A percentile compares a stretch with the other conserved stretches of the same genome.
phyloP scores from a whole-genome alignment of 2,113 vertebrate genomes.

The Chloebia gouldiae region DNA sequence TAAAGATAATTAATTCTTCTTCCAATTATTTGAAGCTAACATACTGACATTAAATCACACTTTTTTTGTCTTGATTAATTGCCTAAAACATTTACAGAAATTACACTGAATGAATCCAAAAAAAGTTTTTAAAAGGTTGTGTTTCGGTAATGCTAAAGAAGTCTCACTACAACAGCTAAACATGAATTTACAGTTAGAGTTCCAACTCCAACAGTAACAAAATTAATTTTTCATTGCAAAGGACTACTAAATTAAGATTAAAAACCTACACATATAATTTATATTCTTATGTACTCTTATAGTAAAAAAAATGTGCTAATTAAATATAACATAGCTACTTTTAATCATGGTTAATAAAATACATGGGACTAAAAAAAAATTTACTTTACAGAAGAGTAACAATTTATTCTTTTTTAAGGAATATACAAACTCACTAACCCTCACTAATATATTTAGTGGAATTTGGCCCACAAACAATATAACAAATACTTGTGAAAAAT shows the following conservation, averaged over 20 bases:
- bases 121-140: not conserved
- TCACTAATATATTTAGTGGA: not conserved
- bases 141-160: not conserved
- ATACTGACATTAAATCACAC: not conserved
- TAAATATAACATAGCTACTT: not conserved
- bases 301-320: not conserved
- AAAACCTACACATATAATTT: not conserved
- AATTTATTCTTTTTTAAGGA: not conserved
- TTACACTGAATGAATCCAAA: not conserved
- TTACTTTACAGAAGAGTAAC: not conserved
- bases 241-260: not conserved
- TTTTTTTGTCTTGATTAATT: not conserved
- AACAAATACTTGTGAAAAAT: not conserved
- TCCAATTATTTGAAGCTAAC: not conserved
- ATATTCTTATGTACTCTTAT: not conserved
- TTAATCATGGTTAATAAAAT: not conserved
- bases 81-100: not conserved
- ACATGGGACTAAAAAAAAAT: not conserved
- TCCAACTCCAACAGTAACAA: not conserved
- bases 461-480: not conserved
- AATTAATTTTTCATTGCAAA: not conserved
- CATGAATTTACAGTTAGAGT: not conserved
- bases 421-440: not conserved
- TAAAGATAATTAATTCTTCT: not conserved
- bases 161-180: not conserved